Percentiles rank a stretch among this genome's conserved stretches.
These are phyloP conservation scores for Andricus grossulariae DNA, from an alignment of 1,140 invertebrate genomes.

Conservation along the genomic window DNA sequence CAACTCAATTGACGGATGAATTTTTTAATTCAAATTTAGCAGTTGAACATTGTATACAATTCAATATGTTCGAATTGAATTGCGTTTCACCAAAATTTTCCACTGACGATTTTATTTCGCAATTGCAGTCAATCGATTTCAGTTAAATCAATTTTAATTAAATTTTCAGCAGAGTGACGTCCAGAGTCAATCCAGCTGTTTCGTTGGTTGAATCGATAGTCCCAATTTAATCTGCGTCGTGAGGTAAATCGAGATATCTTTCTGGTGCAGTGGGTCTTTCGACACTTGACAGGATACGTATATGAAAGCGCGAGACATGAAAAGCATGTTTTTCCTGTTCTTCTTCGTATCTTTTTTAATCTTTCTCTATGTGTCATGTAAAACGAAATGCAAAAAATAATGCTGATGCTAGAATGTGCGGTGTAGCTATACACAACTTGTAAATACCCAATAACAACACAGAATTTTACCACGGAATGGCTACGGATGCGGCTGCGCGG, in stretches of 20 bases:
- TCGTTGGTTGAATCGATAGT: slow-evolving; percentile 4
- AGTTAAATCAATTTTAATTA: too few relatives aligned
- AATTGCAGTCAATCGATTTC: too few relatives aligned
- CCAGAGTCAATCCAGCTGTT: background rate
- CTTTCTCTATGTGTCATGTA: background rate
- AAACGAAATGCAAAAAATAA: slow-evolving; percentile 7
- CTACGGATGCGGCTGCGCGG: background rate
- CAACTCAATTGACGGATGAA: too few relatives aligned
- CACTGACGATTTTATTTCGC: too few relatives aligned
- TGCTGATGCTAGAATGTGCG: slow-evolving; percentile 9
- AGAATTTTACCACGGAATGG: slow-evolving; percentile 9
- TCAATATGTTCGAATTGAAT: too few relatives aligned
- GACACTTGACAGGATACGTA: slow-evolving; percentile 1
- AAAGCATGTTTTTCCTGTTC: background rate
- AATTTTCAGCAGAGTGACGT: slow-evolving; percentile 8
- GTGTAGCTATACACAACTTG: background rate
- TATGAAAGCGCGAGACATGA: slow-evolving; percentile 13
- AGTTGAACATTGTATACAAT: too few relatives aligned
- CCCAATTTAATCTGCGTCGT: background rate
- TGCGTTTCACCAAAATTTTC: too few relatives aligned
- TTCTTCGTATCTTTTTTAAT: background rate
- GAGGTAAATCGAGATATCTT: slow-evolving; percentile 15
- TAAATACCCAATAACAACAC: background rate
- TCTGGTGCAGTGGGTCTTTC: slow-evolving; percentile 23
- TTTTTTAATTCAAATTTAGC: too few relatives aligned